These are phyloP conservation scores for Cephus runcator DNA, from an alignment of 2,888 invertebrate genomes.

Conservation along the genomic window DNA sequence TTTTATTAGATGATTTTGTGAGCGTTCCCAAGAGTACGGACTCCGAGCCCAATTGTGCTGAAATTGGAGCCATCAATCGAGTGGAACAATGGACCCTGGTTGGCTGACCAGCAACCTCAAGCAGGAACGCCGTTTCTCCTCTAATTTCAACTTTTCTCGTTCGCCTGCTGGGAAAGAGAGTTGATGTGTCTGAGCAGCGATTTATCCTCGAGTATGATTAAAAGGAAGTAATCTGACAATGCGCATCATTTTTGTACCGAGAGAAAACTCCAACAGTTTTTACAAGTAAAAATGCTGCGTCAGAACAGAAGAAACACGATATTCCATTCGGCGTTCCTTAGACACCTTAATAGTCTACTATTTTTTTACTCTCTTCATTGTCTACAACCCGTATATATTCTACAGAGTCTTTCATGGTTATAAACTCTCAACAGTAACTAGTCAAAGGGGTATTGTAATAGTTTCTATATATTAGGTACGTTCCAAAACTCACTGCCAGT, in stretches of 20 bases:
- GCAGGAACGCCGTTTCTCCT: too few species aligned
- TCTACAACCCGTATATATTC: background rate
- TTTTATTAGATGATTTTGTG: too few species aligned
- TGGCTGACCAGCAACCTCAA: too few species aligned
- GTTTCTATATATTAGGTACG: background rate
- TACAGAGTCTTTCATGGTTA: background rate
- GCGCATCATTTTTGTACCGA: background rate
- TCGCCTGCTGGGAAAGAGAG: too few species aligned
- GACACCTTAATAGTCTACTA: too few species aligned
- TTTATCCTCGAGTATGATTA: too few species aligned
- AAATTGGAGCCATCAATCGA: conserved; percentile 28
- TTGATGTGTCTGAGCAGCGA: too few species aligned
- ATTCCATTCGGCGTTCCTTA: background rate
- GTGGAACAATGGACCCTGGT: conserved; percentile 11
- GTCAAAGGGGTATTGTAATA: background rate
- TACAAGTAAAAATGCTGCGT: background rate
- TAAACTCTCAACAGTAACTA: background rate
- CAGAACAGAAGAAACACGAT: background rate
- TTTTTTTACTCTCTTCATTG: too few species aligned
- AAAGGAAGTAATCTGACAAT: background rate
- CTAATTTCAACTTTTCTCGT: too few species aligned
- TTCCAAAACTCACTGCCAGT: too few species aligned
- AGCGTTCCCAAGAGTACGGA: too few species aligned
- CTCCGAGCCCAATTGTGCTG: conserved; percentile 26
- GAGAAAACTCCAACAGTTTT: background rate